Percentiles rank a stretch among this genome's conserved stretches.
Evolutionary conservation across 2,113 vertebrate species (phyloP).

Genomic region (Semicossyphus pulcher): DNA sequence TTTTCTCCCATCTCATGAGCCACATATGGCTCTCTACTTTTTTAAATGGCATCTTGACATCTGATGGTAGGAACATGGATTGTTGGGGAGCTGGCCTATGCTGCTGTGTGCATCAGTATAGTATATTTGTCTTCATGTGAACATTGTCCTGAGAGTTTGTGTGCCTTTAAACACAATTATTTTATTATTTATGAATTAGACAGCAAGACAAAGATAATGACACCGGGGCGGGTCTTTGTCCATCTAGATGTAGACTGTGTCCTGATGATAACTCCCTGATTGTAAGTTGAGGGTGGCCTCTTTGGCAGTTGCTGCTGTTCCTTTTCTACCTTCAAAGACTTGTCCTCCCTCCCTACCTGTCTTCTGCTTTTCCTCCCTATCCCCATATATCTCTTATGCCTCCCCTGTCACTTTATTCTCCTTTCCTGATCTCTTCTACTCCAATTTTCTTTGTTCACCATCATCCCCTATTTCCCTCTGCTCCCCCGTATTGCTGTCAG

Average conservation of each 20-base stretch:
- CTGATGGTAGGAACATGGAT: slow-evolving; percentile 41
- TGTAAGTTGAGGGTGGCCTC: slow-evolving; percentile 31
- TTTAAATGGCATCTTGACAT: no score
- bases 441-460: slow-evolving; percentile 19
- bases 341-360: slow-evolving; percentile 23
- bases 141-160: background rate
- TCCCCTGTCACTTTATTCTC: slow-evolving; percentile 19
- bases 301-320: slow-evolving; percentile 38
- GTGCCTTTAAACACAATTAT: background rate
- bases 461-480: slow-evolving; percentile 22
- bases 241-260: slow-evolving; percentile 25
- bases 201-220: background rate
- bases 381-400: slow-evolving; percentile 27
- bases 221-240: background rate
- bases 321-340: slow-evolving; percentile 60
- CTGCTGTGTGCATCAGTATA: background rate
- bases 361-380: slow-evolving; percentile 24
- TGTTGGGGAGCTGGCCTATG: slow-evolving; percentile 29
- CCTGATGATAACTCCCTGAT: slow-evolving; percentile 52
- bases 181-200: slow-evolving; percentile 7
- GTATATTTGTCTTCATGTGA: slow-evolving; percentile 1
- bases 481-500: slow-evolving; percentile 31
- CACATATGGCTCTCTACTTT: slow-evolving; percentile 50
- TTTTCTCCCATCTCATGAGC: slow-evolving; percentile 11
- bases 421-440: slow-evolving; percentile 14